phyloP scores from a whole-genome alignment of 2,888 invertebrate species.

The Andricus quercusramuli region DNA sequence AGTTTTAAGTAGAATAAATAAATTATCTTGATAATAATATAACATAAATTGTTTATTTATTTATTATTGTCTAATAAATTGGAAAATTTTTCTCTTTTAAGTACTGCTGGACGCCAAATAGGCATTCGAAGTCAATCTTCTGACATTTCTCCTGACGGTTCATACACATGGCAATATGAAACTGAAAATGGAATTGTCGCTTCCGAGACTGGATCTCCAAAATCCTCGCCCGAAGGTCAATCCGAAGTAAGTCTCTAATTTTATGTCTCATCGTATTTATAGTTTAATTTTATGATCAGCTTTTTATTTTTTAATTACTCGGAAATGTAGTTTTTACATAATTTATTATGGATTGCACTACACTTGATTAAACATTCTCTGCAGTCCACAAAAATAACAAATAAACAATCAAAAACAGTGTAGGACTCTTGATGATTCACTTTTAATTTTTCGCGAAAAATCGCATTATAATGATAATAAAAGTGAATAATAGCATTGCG shows the following conservation, averaged over 20 bases:
- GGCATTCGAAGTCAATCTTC: constrained; percentile 70
- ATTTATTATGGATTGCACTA: no score
- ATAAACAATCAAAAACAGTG: neutral
- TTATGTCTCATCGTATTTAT: neutral
- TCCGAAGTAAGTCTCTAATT: constrained; percentile 60
- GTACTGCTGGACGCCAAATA: constrained; percentile 65
- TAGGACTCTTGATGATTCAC: neutral
- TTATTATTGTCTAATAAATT: neutral
- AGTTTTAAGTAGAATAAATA: no score
- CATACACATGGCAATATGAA: constrained; percentile 73
- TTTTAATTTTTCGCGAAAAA: neutral
- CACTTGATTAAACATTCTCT: neutral
- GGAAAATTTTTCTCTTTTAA: constrained; percentile 39
- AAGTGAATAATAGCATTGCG: neutral
- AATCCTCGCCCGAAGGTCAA: constrained; percentile 65
- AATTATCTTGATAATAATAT: no score
- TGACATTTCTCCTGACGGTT: constrained; percentile 70
- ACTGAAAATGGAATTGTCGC: constrained; percentile 76
- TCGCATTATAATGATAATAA: neutral
- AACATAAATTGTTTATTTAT: no score
- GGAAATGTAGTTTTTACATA: no score
- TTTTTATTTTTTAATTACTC: neutral
- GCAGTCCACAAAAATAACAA: neutral
- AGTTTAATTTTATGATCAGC: neutral
- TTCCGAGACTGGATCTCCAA: constrained; percentile 70